These are phyloP conservation scores for Morinoia aosen DNA, from an alignment of 2,888 invertebrate genomes.

Conservation along the genomic window DNA sequence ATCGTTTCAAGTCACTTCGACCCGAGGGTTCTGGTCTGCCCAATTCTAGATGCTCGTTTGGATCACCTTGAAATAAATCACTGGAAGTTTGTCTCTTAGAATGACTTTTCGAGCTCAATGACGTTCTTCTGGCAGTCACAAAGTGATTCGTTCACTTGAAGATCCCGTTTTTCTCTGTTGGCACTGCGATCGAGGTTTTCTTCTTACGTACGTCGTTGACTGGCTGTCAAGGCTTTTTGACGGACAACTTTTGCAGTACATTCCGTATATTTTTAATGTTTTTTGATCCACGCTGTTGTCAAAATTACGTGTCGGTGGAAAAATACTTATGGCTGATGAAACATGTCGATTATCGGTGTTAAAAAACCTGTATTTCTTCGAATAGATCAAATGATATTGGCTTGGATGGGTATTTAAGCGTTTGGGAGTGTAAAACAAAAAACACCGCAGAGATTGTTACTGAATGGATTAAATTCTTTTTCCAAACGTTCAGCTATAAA, in stretches of 20 bases:
- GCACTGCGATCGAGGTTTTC: background rate
- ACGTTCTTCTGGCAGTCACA: slow-evolving; percentile 3
- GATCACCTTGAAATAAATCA: background rate
- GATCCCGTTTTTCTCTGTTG: background rate
- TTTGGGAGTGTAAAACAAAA: no score
- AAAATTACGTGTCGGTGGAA: no score
- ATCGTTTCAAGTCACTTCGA: background rate
- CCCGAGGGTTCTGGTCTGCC: background rate
- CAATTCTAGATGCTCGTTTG: background rate
- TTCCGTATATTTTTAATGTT: background rate
- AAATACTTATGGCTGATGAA: no score
- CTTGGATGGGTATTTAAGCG: no score
- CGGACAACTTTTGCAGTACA: background rate
- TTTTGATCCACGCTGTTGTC: background rate
- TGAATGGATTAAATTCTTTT: no score
- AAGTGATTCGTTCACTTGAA: background rate
- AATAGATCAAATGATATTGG: no score
- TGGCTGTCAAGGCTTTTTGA: background rate
- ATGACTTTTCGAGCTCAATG: background rate
- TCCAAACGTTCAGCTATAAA: no score
- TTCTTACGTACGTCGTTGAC: background rate
- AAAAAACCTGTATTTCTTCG: no score
- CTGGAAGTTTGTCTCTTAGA: background rate
- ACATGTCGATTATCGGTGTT: no score
- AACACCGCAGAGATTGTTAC: no score